Evolutionary conservation across 2,113 vertebrate species (phyloP), one percentile per base, ranked within the genome.

Genomic region (Rafetus swinhoei): DNA sequence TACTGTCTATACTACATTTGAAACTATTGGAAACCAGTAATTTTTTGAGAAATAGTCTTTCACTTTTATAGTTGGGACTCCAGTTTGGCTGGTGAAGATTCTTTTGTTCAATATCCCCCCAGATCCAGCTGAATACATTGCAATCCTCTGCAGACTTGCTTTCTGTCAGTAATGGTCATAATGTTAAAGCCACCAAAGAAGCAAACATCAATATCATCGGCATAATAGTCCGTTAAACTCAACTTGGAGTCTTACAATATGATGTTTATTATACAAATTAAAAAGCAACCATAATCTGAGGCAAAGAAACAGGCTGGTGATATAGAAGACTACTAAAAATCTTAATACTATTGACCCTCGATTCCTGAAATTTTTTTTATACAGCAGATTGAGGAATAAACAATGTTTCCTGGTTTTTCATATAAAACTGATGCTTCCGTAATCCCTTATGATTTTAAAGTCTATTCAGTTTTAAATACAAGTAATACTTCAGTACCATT

Each of bases 1-100:
- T 88, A 85, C 81, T 89, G 90, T 92, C 25, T 93, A 90, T 15
- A 82, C 53, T 91, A 9, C 77, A 2, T 85, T 94, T 93, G 53
- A 82, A 87, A 93, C 85, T 35, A 57, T 39, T 2, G 2, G 22
- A 24, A 93, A 79, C 35, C 24, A 6, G 18, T 86, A 25, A 87
- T 88, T 24, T 72, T 35, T 81, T 65, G 60, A 82, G 86, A 77
- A 72, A 52, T 35, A 27, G 4, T 2, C 74, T 94, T 91, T 82
- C 60, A 1, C 5, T 54, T n/a, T 29, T 81, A 12, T 5, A 6
- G 82, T 69, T 92, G 79, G 11, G 53, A 79, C 93, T 90, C 60
- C 69, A 91, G 10, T 12, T 19, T 39, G 21, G 35, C 39, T 22
- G 13, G 22, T 74, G 81, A 39, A 69, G 65, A 84, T 0, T 88